A percentile compares a stretch with the other conserved stretches of the same genome.
These are phyloP conservation scores for Meiosimyza decipiens DNA, from an alignment of 2,888 invertebrate genomes.

Conservation along the genomic window DNA sequence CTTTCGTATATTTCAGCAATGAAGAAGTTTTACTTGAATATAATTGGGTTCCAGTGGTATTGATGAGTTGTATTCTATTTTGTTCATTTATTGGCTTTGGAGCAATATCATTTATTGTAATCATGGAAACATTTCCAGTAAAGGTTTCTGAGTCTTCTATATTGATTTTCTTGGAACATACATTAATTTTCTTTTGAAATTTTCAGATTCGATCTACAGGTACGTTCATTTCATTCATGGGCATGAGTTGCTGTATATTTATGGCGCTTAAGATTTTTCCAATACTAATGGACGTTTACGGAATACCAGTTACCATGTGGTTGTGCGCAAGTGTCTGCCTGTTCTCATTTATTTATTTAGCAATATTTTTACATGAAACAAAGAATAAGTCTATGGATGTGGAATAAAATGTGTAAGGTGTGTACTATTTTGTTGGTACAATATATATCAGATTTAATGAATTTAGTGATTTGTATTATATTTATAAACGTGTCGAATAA, in stretches of 20 bases:
- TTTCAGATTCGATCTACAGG: constrained; percentile 59
- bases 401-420: constrained; percentile 44
- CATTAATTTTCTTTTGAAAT: neutral
- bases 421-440: too few species aligned
- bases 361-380: constrained; percentile 59
- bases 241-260: constrained; percentile 55
- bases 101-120: constrained; percentile 58
- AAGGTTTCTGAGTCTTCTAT: constrained; percentile 50
- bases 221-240: constrained; percentile 52
- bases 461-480: too few species aligned
- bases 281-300: constrained; percentile 50
- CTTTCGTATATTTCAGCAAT: constrained; percentile 50
- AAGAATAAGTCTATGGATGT: constrained; percentile 59
- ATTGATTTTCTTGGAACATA: too few species aligned
- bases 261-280: constrained; percentile 59
- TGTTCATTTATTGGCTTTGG: constrained; percentile 58
- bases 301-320: constrained; percentile 60
- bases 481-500: too few species aligned
- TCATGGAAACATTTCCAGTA: constrained; percentile 61
- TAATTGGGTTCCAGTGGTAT: constrained; percentile 57
- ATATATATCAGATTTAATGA: too few species aligned
- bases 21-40: constrained; percentile 47
- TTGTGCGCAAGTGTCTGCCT: constrained; percentile 53
- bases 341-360: constrained; percentile 56
- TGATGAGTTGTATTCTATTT: constrained; percentile 59